phyloP scores from a whole-genome alignment of 2,888 invertebrate genomes.

The Ochropleura plecta region DNA sequence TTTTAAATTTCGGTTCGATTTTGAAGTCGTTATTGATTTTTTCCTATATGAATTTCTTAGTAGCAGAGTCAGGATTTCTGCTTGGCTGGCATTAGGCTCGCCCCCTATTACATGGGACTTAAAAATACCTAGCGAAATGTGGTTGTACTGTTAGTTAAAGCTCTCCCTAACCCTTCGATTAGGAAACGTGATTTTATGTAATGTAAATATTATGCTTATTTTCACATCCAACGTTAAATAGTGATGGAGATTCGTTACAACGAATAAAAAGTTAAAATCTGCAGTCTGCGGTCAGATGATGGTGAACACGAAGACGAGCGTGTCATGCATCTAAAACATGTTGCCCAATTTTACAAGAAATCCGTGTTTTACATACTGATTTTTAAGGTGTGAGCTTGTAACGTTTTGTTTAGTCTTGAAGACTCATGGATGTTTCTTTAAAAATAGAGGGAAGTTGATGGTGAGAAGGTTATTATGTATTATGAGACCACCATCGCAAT shows the following conservation, averaged over 20 bases:
- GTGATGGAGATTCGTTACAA: constrained; percentile 1
- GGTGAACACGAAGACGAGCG: constrained; percentile 57
- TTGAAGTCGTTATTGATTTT: too few relatives aligned
- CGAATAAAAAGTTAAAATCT: constrained; percentile 34
- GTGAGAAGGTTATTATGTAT: too few relatives aligned
- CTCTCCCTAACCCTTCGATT: too few relatives aligned
- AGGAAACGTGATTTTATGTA: too few relatives aligned
- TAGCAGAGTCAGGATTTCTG: too few relatives aligned
- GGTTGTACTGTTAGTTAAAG: too few relatives aligned
- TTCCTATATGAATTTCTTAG: too few relatives aligned
- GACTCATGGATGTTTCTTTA: constrained; percentile 8
- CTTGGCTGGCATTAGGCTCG: too few relatives aligned
- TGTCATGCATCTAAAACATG: constrained; percentile 66
- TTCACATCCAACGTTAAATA: not conserved
- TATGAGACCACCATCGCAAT: too few relatives aligned
- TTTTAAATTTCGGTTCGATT: too few relatives aligned
- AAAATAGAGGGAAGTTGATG: constrained; percentile 11
- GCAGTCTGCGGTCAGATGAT: constrained; percentile 42
- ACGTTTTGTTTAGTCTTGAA: constrained; percentile 16
- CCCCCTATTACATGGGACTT: too few relatives aligned
- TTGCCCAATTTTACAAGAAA: constrained; percentile 67
- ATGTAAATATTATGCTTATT: not conserved
- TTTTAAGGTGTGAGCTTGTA: constrained; percentile 21
- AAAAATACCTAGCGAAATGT: too few relatives aligned
- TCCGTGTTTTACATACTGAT: constrained; percentile 49